Conservation (phyloP, 37 sponge, comb jelly and placozoan genomes). For the Agelas oroides region DNA sequence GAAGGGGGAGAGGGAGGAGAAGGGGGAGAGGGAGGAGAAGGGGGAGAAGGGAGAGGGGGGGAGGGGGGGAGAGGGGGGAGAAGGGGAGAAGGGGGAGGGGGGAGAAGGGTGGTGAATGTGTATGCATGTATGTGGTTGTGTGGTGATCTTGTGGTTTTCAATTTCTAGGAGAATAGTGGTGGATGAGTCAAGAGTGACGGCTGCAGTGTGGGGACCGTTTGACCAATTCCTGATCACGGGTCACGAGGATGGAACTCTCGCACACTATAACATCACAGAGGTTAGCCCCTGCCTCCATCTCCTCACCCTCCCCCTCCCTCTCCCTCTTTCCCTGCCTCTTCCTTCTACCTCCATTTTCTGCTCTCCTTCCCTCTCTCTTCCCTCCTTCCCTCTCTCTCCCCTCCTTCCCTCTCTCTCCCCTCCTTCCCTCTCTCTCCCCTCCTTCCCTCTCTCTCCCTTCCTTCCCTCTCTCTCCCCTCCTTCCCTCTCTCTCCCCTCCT, state of each 20-base stretch:
- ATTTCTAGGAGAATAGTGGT: constrained; percentile 16
- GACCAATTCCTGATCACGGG: constrained; percentile 91
- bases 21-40: too few species aligned
- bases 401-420: not conserved
- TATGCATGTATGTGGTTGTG: too few species aligned
- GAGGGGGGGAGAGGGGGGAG: too few species aligned
- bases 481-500: not conserved
- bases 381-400: not conserved
- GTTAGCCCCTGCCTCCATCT: not conserved
- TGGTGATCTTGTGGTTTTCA: not conserved
- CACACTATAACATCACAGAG: constrained; percentile 65
- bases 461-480: not conserved
- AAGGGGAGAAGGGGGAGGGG: too few species aligned
- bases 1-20: too few species aligned
- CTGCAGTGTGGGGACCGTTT: constrained; percentile 92
- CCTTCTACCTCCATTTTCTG: too few species aligned
- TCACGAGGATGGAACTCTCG: constrained; percentile 86
- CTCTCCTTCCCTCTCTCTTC: not conserved
- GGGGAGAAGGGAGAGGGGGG: too few species aligned
- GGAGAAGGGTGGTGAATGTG: too few species aligned
- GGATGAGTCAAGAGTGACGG: constrained; percentile 71
- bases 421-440: not conserved
- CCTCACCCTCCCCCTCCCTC: not conserved
- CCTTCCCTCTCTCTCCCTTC: not conserved
- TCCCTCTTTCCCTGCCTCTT: not conserved